phyloP scores from a whole-genome alignment of 2,888 invertebrate genomes.

The Biston stratarius region DNA sequence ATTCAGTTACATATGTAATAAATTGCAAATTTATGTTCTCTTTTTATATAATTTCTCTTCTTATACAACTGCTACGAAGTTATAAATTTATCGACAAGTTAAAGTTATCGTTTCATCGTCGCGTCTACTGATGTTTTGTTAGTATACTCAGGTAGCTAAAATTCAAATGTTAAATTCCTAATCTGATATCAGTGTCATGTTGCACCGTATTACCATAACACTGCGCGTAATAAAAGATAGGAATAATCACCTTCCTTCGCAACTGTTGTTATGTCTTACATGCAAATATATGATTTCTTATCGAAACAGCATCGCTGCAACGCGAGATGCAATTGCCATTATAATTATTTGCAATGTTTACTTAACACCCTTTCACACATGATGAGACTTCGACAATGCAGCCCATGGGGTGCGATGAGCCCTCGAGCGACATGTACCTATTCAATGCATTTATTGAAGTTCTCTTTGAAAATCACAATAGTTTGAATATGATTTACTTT shows the following conservation, averaged over 20 bases:
- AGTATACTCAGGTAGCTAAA: constrained; percentile 53
- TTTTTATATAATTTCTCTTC: neutral
- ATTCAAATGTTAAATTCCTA: constrained; percentile 68
- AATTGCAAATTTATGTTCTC: neutral
- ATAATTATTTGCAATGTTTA: constrained; percentile 87
- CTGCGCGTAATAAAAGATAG: constrained; percentile 71
- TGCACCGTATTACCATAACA: constrained; percentile 82
- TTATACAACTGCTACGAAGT: neutral
- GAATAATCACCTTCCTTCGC: constrained; percentile 70
- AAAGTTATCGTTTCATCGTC: neutral
- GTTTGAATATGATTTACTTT: constrained; percentile 44
- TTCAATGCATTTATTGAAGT: constrained; percentile 63
- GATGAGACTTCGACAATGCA: constrained; percentile 79
- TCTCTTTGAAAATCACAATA: constrained; percentile 62
- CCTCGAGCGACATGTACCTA: constrained; percentile 49
- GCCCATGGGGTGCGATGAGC: constrained; percentile 60
- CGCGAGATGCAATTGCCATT: constrained; percentile 80
- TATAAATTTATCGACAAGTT: neutral
- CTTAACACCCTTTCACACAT: constrained; percentile 87
- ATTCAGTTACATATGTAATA: neutral
- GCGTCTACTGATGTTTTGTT: constrained; percentile 22
- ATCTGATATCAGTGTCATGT: constrained; percentile 85
- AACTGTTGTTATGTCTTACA: constrained; percentile 72
- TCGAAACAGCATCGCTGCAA: constrained; percentile 70
- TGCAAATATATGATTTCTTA: constrained; percentile 80